These are phyloP conservation scores for Hoplostethus atlanticus DNA, from an alignment of 2,797 vertebrate species.

Conservation along the genomic window DNA sequence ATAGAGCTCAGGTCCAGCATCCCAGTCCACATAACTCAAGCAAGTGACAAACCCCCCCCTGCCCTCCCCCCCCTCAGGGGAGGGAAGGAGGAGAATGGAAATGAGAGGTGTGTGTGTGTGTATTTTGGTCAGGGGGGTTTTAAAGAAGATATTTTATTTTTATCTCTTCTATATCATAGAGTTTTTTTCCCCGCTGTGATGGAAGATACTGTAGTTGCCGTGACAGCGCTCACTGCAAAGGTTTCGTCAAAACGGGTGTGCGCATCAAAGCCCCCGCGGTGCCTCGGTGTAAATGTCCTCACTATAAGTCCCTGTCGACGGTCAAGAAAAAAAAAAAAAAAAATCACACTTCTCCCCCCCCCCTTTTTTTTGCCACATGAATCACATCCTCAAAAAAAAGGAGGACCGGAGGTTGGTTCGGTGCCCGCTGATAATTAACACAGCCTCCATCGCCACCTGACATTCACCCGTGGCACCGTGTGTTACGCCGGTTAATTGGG, in stretches of 20 bases:
- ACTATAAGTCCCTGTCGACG: slow-evolving; percentile 45
- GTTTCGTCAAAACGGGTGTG: too few species aligned
- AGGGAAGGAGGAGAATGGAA: slow-evolving; percentile 45
- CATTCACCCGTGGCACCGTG: slow-evolving; percentile 60
- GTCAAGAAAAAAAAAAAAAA: slow-evolving; percentile 34
- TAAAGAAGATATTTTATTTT: slow-evolving; percentile 55
- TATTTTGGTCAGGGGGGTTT: slow-evolving; percentile 56
- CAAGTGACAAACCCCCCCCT: slow-evolving; percentile 67
- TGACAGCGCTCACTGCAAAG: slow-evolving; percentile 45
- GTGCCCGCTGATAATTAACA: slow-evolving; percentile 51
- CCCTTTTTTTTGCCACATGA: slow-evolving; percentile 2
- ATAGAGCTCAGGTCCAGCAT: slow-evolving; percentile 71
- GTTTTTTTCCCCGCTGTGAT: neutral
- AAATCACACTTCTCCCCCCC: slow-evolving; percentile 12
- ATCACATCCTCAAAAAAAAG: slow-evolving; percentile 46
- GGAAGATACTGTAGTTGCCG: slow-evolving; percentile 9
- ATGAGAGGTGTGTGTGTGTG: slow-evolving; percentile 47
- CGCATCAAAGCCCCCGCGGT: slow-evolving; percentile 40
- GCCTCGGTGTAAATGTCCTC: slow-evolving; percentile 17
- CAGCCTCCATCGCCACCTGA: slow-evolving; percentile 58
- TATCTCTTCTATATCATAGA: slow-evolving; percentile 29
- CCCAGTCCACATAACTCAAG: slow-evolving; percentile 81
- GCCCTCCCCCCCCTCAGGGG: slow-evolving; percentile 40
- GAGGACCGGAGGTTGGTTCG: slow-evolving; percentile 16
- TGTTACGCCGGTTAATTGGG: slow-evolving; percentile 74